Base-by-base conservation (phyloP, 2,113 vertebrate genomes). In the Rhinoderma darwinii region DNA sequence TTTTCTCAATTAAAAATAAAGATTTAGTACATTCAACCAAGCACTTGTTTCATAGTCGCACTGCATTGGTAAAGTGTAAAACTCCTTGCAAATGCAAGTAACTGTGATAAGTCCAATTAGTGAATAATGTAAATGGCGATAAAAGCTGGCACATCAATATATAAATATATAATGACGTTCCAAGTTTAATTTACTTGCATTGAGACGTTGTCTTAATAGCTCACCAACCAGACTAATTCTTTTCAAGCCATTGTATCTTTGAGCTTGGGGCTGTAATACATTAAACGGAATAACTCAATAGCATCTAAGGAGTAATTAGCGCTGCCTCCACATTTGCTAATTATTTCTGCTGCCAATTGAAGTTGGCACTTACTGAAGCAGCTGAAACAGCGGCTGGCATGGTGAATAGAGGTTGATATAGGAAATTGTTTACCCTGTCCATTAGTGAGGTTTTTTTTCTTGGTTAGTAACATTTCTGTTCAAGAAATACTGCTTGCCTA, bases 261-360 rank as follows among this genome's bases (percentile, higher is more conserved):
- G 37, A 61, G 79, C 56, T 82, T 44, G 37, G 41, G 79, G 79
- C 79, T 63, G 79, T 82, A 82, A 82, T 82, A 41, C 79, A 82
- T 82, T 43, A 82, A 35, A 66, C 18, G 20, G 39, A 14, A 82
- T 44, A 82, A 82, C 79, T 82, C 79, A 63, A 66, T 66, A 66
- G 56, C 79, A 44, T 82, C 79, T 82, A 20, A 82, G 39, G 59
- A 61, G 35, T 82, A 63, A 82, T 63, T 82, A 82, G 79, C 11
- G 79, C 79, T 59, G 79, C 56, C 59, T 82, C 79, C 37, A 82
- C 79, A 66, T 82, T 82, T 61, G 44, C 56, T 5, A 66, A 82
- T 82, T 82, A 30, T 66, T 82, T 63, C 56, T 30, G 56, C 79
- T 82, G 56, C 79, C 79, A 82, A 82, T 43, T 82, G 79, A 82